Base-by-base conservation (phyloP, 2,113 vertebrate genomes). In the Caranx ignobilis region DNA sequence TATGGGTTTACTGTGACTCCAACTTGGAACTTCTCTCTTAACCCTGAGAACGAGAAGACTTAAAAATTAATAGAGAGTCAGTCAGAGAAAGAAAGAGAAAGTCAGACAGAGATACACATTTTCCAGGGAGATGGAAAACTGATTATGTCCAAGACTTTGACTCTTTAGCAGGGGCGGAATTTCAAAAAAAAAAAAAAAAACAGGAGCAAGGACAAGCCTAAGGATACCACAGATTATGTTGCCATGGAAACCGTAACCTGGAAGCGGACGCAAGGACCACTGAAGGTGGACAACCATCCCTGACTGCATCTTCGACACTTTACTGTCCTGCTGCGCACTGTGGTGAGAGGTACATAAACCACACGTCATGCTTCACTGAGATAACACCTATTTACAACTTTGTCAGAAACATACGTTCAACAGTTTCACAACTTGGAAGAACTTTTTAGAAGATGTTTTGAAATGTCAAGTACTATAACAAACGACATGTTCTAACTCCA, bases 221-320 rank as follows among this genome's bases (percentile, higher is more conserved):
- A 86, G 91, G 92, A 94, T 90, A 91, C 88, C 89, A 84, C 83
- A 79, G 88, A 89, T 82, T 92, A 84, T 84, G 90, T 93, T 92
- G 93, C 90, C 90, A 94, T 95, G 96, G 95, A 95, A 94, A 91
- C 92, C 91, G 77, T 83, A 91, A 55, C 81, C 87, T 76, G 91
- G 79, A 90, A 71, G 88, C 65, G 82, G 87, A 88, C 89, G 59
- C 89, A 74, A 89, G 93, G 93, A 92, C 90, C 83, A 89, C 61
- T 86, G 79, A 87, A 91, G 81, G 82, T 84, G 92, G 91, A 92
- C 86, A 34, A 80, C 71, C 75, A 78, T 56, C 77, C 80, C 60
- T 93, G 89, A 94, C 75, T 87, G 71, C 87, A 87, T 88, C 87
- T n/a, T 80, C 11, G 59, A 81, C 80, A 66, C 73, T 41, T 83